Evolutionary conservation across 2,113 vertebrate genomes (phyloP).

Genomic region (Pelodiscus sinensis): DNA sequence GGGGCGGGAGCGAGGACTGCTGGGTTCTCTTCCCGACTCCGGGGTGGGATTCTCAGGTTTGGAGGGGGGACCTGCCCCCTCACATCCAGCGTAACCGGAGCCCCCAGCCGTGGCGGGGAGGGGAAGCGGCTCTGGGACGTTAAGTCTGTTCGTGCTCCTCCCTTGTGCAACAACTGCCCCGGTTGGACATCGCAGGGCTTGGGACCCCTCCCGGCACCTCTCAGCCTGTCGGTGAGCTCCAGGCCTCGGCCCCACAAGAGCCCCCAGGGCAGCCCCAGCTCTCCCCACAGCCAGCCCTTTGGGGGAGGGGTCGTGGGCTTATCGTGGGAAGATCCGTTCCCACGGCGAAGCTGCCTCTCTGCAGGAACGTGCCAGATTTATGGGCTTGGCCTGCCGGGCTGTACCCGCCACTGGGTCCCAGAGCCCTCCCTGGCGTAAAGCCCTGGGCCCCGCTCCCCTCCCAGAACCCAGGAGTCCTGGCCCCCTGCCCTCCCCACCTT

Average conservation of each 20-base stretch:
- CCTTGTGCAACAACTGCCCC: accelerated
- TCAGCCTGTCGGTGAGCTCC: no score
- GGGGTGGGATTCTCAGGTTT: neutral
- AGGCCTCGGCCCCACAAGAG: no score
- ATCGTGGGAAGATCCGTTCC: neutral
- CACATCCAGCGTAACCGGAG: neutral
- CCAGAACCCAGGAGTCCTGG: no score
- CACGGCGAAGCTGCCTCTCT: neutral
- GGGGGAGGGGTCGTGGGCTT: neutral
- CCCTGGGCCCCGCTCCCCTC: no score
- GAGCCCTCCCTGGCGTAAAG: no score
- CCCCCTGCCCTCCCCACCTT: no score
- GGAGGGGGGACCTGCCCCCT: no score
- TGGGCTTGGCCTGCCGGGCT: no score
- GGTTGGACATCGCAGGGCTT: neutral
- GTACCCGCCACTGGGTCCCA: no score
- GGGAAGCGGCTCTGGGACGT: neutral
- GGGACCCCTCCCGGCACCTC: neutral
- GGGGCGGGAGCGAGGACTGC: no score
- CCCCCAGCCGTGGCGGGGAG: neutral
- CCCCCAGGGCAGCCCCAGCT: neutral
- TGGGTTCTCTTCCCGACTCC: no score
- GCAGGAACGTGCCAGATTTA: neutral
- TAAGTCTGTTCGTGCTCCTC: neutral
- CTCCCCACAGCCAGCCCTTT: neutral